Conservation (phyloP, 2,113 vertebrate genomes). For the Salvelinus fontinalis region DNA sequence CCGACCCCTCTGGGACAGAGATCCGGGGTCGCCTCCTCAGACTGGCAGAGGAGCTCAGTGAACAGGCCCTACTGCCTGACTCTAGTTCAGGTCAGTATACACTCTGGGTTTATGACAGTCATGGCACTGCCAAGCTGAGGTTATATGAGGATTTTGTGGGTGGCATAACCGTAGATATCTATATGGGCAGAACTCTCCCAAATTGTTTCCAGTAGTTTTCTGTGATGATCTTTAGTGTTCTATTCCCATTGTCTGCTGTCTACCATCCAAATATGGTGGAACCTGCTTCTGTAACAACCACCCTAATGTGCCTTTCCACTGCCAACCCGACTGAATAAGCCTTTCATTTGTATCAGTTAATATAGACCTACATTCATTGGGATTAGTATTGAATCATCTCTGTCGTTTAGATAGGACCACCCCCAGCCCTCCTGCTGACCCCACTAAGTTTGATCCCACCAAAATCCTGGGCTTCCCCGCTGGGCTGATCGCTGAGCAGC, state of each 20-base stretch:
- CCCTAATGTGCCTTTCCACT: not conserved
- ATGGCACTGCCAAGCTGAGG: too few species aligned
- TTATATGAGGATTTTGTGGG: not conserved
- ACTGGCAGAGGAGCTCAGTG: constrained; percentile 73
- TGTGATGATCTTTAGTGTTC: not conserved
- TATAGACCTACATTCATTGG: not conserved
- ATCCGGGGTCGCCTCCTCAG: constrained; percentile 62
- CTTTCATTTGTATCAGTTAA: not conserved
- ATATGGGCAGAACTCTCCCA: not conserved
- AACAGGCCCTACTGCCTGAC: constrained; percentile 65
- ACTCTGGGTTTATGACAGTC: not conserved
- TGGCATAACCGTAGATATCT: too few species aligned
- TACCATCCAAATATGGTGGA: too few species aligned
- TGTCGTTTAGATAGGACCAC: constrained; percentile 41
- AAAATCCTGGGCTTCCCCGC: constrained; percentile 80
- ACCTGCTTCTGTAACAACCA: too few species aligned
- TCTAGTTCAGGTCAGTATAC: constrained; percentile 50
- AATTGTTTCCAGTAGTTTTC: not conserved
- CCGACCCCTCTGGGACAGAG: constrained; percentile 68
- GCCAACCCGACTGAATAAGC: not conserved
- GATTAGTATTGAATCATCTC: not conserved
- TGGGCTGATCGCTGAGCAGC: constrained; percentile 80
- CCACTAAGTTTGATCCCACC: constrained; percentile 73
- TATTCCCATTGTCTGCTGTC: not conserved
- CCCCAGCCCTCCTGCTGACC: constrained; percentile 34